A percentile compares a stretch with the other conserved stretches of the same genome.
Evolutionary conservation across 1,140 invertebrate species (phyloP).

Genomic region (Drosophila auraria): DNA sequence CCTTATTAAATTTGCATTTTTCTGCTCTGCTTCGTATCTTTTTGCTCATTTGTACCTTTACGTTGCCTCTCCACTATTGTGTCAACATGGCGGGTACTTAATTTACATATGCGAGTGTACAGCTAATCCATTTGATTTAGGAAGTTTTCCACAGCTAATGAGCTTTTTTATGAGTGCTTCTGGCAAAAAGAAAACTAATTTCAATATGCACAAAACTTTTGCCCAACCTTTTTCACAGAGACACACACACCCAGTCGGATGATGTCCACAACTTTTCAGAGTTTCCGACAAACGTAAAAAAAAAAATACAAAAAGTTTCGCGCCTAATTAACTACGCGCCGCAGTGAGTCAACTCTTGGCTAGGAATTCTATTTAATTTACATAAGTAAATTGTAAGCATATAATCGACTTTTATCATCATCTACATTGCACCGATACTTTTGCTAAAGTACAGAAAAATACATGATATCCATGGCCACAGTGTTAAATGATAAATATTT

Average conservation of each 20-base stretch:
- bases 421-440: not conserved
- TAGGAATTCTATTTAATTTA: conserved; percentile 68
- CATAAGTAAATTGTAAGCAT: conserved; percentile 63
- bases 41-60: conserved; percentile 1
- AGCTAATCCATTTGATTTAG: conserved; percentile 29
- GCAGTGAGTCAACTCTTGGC: conserved; percentile 45
- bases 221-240: conserved; percentile 4
- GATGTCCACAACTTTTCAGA: conserved; percentile 40
- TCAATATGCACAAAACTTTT: conserved; percentile 62
- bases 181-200: conserved; percentile 49
- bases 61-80: conserved; percentile 25
- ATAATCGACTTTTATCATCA: conserved; percentile 2
- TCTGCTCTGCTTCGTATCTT: conserved; percentile 18
- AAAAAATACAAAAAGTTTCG: conserved; percentile 40
- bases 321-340: conserved; percentile 65
- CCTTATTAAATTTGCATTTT: conserved; percentile 65
- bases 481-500: not conserved
- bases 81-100: conserved; percentile 51
- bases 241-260: conserved; percentile 2
- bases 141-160: conserved; percentile 53
- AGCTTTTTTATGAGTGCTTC: conserved; percentile 41
- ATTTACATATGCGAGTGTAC: conserved; percentile 42
- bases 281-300: conserved; percentile 19
- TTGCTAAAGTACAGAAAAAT: not conserved
- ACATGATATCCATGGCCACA: not conserved